Percentiles rank a stretch among this genome's conserved stretches.
Conservation (phyloP, 2,888 invertebrate genomes). For the Cerceris ruficornis region DNA sequence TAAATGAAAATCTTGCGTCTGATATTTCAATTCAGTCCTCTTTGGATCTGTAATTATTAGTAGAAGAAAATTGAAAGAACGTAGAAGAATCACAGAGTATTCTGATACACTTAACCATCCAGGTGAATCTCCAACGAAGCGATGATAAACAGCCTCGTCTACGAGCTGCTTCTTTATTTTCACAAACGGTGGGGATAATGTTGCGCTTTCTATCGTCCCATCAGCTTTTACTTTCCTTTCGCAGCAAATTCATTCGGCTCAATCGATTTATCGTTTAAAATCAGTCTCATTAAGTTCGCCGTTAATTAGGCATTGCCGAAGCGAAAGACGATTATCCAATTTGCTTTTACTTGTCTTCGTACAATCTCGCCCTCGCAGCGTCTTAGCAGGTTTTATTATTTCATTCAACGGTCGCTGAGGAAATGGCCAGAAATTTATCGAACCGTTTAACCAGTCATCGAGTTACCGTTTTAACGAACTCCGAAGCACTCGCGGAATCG, state of each 20-base stretch:
- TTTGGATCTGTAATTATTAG: too few relatives aligned
- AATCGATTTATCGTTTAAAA: neutral
- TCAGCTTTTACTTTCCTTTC: slow-evolving; percentile 5
- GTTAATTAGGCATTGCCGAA: neutral
- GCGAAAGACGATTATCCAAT: neutral
- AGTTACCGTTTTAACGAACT: slow-evolving; percentile 7
- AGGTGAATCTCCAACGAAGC: slow-evolving; percentile 38
- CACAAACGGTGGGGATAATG: slow-evolving; percentile 18
- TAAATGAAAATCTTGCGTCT: too few relatives aligned
- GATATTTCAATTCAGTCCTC: too few relatives aligned
- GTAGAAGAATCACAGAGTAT: too few relatives aligned
- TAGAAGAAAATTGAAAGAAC: too few relatives aligned
- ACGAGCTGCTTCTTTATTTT: slow-evolving; percentile 34
- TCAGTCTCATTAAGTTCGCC: neutral
- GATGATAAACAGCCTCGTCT: slow-evolving; percentile 29
- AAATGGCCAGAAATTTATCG: neutral
- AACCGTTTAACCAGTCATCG: neutral
- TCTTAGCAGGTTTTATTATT: neutral
- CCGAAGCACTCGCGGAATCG: neutral
- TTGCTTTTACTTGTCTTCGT: neutral
- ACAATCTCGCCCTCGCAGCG: neutral
- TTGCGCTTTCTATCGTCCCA: slow-evolving; percentile 13
- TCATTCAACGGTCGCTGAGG: neutral
- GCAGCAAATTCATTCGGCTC: too few relatives aligned
- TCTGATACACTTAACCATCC: slow-evolving; percentile 25